These are phyloP conservation scores for Tetragnatha versicolor DNA, from an alignment of 1,140 invertebrate genomes.

Conservation along the genomic window DNA sequence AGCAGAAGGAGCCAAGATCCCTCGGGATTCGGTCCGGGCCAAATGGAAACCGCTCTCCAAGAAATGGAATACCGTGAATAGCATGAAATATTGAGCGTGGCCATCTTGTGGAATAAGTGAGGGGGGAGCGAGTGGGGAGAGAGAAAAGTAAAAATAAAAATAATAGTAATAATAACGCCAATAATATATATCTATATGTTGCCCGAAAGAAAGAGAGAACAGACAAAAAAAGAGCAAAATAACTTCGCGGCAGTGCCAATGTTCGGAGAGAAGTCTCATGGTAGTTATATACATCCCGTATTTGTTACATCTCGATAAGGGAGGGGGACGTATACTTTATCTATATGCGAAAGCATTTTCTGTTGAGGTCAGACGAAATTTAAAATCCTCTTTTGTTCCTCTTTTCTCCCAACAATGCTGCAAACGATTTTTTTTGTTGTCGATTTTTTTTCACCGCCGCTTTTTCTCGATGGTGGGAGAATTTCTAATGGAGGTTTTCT, in stretches of 20 bases:
- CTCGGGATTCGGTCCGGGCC: constrained; percentile 28
- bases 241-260: constrained; percentile 28
- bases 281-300: constrained; percentile 48
- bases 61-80: constrained; percentile 51
- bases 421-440: constrained; percentile 12
- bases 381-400: constrained; percentile 45
- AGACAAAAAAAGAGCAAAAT: constrained; percentile 16
- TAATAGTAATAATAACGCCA: constrained; percentile 46
- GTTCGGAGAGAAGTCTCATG: constrained; percentile 22
- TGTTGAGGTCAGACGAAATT: constrained; percentile 51
- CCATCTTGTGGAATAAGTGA: constrained; percentile 38
- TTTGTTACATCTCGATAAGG: constrained; percentile 47
- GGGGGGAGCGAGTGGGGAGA: background rate
- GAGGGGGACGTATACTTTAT: constrained; percentile 1
- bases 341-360: constrained; percentile 8
- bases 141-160: constrained; percentile 32
- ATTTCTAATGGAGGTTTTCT: constrained; percentile 38
- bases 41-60: constrained; percentile 46
- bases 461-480: constrained; percentile 11
- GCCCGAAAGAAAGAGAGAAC: background rate
- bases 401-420: background rate
- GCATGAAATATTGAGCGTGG: constrained; percentile 54
- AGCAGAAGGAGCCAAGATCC: background rate
- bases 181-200: no score
- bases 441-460: no score